phyloP scores from a whole-genome alignment of 2,888 invertebrate species.

The Unio delphinus region DNA sequence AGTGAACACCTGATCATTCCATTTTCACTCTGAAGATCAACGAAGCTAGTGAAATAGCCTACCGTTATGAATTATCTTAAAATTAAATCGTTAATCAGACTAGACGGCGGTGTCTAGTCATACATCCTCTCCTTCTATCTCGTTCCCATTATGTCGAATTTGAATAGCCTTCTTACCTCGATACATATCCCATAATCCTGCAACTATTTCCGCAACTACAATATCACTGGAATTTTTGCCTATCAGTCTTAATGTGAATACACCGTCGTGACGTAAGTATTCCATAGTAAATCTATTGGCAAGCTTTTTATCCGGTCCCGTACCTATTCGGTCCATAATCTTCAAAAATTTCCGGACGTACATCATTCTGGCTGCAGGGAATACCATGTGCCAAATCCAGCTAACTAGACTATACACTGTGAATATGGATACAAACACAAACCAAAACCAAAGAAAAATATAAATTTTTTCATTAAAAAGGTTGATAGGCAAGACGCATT shows the following conservation, averaged over 20 bases:
- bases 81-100: no score
- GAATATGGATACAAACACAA: conserved; percentile 65
- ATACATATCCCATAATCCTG: conserved; percentile 68
- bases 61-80: no score
- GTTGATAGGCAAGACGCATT: conserved; percentile 65
- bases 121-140: conserved; percentile 64
- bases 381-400: conserved; percentile 70
- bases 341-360: conserved; percentile 73
- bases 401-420: conserved; percentile 62
- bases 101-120: conserved; percentile 37
- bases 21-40: no score
- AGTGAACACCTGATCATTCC: no score
- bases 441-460: conserved; percentile 71
- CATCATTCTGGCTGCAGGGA: conserved; percentile 68
- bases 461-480: conserved; percentile 70
- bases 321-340: conserved; percentile 70
- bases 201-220: conserved; percentile 68
- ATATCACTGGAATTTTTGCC: conserved; percentile 70
- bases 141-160: conserved; percentile 58
- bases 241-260: conserved; percentile 67
- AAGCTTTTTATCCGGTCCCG: conserved; percentile 65
- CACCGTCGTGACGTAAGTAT: conserved; percentile 69
- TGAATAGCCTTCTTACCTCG: conserved; percentile 62
- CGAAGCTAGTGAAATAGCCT: no score
- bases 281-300: conserved; percentile 68